Evolutionary conservation across 2,113 vertebrate genomes (phyloP).

Genomic region (Eublepharis macularius): DNA sequence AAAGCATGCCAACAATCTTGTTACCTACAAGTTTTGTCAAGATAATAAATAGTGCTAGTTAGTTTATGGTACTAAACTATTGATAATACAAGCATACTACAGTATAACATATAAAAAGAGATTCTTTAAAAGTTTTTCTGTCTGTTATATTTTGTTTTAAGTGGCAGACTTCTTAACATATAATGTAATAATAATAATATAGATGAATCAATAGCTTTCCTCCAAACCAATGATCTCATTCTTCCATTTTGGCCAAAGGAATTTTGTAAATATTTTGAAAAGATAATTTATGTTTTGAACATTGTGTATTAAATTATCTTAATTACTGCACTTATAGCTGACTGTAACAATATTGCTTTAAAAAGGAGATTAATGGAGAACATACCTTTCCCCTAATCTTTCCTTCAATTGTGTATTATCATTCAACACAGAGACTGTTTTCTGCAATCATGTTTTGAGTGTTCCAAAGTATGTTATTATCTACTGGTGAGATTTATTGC

Average conservation of each 20-base stretch:
- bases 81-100: not conserved
- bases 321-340: not conserved
- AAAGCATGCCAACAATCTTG: not conserved
- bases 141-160: not conserved
- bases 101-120: not conserved
- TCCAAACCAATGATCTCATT: not conserved
- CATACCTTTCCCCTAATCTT: conserved; percentile 1
- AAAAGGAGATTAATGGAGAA: not conserved
- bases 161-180: not conserved
- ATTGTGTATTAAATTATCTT: rapidly evolving
- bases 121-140: not conserved
- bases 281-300: not conserved
- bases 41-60: not conserved
- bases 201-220: not conserved
- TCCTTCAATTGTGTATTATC: not conserved
- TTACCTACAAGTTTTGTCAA: not conserved
- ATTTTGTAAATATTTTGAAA: not conserved
- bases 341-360: not conserved
- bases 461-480: not conserved
- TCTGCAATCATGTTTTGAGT: conserved; percentile 7
- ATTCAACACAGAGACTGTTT: conserved; percentile 3
- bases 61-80: not conserved
- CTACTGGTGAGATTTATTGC: not conserved
- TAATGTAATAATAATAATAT: not conserved
- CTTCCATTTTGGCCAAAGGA: not conserved